Evolutionary conservation across 2,888 invertebrate species (phyloP).

Genomic region (Acleris literana): DNA sequence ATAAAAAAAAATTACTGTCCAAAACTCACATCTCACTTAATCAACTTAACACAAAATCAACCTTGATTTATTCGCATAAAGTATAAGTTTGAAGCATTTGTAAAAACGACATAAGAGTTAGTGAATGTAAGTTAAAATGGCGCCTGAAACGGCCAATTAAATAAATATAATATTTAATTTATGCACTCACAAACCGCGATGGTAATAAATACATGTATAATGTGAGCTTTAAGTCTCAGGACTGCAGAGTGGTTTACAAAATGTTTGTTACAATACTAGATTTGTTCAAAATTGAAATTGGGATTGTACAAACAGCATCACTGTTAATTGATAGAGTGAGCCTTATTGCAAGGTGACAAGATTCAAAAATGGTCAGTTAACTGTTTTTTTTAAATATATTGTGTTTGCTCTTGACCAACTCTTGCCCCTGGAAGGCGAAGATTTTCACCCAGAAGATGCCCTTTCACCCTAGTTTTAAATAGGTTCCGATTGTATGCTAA

Average conservation of each 20-base stretch:
- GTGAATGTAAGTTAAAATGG: background rate
- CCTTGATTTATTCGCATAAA: background rate
- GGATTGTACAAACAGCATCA: no score
- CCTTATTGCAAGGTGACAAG: no score
- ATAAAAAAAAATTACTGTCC: background rate
- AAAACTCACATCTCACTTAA: background rate
- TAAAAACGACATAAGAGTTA: background rate
- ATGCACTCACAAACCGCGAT: background rate
- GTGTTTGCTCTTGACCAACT: no score
- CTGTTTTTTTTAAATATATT: no score
- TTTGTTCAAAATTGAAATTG: no score
- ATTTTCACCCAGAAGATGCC: no score
- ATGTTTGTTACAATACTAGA: background rate
- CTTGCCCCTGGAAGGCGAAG: no score
- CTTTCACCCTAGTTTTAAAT: no score
- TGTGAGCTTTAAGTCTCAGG: background rate
- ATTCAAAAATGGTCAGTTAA: no score
- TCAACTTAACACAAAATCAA: background rate
- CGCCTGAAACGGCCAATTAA: conserved; percentile 14
- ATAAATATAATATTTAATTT: conserved; percentile 13
- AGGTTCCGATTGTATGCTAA: no score
- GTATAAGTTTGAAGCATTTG: background rate
- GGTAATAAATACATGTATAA: conserved; percentile 1
- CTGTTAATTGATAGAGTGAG: no score
- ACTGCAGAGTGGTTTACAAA: background rate